Evolutionary conservation across 2,797 vertebrate species (phyloP), one percentile per base, ranked within the genome.

Genomic region (Orestias chungarensis): DNA sequence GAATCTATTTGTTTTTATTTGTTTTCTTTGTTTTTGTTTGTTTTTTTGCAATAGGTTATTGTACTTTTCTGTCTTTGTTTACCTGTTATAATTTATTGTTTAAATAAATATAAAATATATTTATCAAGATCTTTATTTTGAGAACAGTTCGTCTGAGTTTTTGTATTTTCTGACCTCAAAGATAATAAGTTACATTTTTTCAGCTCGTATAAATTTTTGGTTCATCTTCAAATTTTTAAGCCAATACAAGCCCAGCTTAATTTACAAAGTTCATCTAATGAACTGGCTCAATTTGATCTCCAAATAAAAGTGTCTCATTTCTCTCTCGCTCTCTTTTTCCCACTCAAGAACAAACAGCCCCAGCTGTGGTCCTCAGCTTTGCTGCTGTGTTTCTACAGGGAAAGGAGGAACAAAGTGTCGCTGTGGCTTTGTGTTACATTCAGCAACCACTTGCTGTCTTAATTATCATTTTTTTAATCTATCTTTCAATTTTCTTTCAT

Each of bases 191-290:
- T 44, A 87, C 91, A 94, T 94, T 94, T 71, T 92, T 92, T 93
- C 90, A 91, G 93, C 90, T 88, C 74, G 88, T 89, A 88, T 91
- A 90, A n/a, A 91, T 86, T 89, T 90, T 88, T 62, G 68, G 46
- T 76, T 65, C 88, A 92, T 92, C 90, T 89, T 92, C 92, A 92
- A 88, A 92, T 86, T 91, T 89, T 88, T 89, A 92, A 92, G 93
- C 46, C 82, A 80, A 86, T 83, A 85, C 76, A 31, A 42, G 54
- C 66, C 54, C 40, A 55, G 74, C 81, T 73, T 67, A 74, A 93
- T 96, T 96, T 95, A 96, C 94, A 93, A 92, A 95, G 92, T 94
- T 92, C 92, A 93, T 89, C 94, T 96, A 96, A 96, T 96, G 93
- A 94, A 95, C 92, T 95, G 90, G 93, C 91, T 93, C 90, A 95